These are phyloP conservation scores for Peromyscus leucopus DNA, from an alignment of 2,113 vertebrate genomes.

Conservation along the genomic window DNA sequence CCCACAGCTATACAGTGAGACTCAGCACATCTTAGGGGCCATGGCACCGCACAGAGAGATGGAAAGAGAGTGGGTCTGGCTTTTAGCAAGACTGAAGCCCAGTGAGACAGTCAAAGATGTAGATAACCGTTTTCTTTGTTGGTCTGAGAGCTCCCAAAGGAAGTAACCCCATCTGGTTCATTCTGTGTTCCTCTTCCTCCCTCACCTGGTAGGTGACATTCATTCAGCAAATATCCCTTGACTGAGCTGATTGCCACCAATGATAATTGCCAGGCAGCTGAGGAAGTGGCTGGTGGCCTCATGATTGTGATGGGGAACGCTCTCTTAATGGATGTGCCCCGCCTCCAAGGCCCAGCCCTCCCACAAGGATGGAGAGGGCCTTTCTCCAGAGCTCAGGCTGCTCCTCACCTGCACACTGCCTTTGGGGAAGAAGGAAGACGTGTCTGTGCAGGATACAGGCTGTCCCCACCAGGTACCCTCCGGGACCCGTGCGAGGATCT, in stretches of 20 bases:
- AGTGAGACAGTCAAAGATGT: accelerated
- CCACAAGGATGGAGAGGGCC: too few species aligned
- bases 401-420: accelerated
- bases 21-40: neutral
- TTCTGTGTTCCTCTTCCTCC: neutral
- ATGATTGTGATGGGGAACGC: neutral
- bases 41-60: neutral
- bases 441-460: too few species aligned
- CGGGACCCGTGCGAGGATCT: neutral
- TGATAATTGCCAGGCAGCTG: neutral
- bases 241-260: neutral
- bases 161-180: accelerated
- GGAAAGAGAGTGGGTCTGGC: neutral
- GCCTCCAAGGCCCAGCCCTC: neutral
- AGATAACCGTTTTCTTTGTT: too few species aligned
- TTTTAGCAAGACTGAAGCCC: neutral
- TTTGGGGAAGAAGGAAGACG: neutral
- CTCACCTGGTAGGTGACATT: neutral
- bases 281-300: neutral
- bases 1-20: neutral
- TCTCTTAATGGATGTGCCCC: neutral
- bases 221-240: neutral
- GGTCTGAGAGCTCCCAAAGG: neutral
- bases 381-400: neutral
- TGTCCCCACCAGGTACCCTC: neutral